Evolutionary conservation across 2,113 vertebrate genomes (phyloP).

Genomic region (Numenius arquata): DNA sequence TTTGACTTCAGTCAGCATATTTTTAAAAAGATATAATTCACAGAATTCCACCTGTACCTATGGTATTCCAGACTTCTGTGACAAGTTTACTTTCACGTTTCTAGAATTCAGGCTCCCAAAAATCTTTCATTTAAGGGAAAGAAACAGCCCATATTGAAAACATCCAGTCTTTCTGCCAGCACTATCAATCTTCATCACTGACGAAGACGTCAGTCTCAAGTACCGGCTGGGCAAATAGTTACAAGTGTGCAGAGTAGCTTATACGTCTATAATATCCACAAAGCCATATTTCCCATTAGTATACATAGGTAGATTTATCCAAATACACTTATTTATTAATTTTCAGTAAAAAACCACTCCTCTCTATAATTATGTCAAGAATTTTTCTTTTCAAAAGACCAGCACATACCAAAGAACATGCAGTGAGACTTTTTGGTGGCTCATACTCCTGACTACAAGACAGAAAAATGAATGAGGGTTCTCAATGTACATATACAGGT

Average conservation of each 20-base stretch:
- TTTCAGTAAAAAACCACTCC: neutral
- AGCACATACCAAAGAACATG: neutral
- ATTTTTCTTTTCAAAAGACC: neutral
- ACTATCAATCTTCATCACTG: neutral
- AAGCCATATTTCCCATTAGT: neutral
- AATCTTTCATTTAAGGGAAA: neutral
- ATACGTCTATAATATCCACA: neutral
- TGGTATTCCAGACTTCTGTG: neutral
- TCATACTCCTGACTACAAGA: neutral
- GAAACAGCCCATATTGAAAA: neutral
- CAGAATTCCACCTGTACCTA: neutral
- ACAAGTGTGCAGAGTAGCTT: neutral
- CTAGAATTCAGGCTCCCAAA: neutral
- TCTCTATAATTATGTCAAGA: neutral
- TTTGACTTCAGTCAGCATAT: neutral
- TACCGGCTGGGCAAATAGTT: neutral
- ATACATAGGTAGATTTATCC: neutral
- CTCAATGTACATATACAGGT: neutral
- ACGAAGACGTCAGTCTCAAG: neutral
- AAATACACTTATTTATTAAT: neutral
- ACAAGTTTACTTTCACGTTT: neutral
- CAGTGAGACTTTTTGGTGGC: neutral
- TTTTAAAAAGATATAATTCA: neutral
- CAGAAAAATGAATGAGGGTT: neutral
- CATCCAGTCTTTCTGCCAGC: neutral